Percentiles rank a stretch among this genome's conserved stretches.
Evolutionary conservation across 2,888 invertebrate species (phyloP).

Genomic region (Oscheius sp.): DNA sequence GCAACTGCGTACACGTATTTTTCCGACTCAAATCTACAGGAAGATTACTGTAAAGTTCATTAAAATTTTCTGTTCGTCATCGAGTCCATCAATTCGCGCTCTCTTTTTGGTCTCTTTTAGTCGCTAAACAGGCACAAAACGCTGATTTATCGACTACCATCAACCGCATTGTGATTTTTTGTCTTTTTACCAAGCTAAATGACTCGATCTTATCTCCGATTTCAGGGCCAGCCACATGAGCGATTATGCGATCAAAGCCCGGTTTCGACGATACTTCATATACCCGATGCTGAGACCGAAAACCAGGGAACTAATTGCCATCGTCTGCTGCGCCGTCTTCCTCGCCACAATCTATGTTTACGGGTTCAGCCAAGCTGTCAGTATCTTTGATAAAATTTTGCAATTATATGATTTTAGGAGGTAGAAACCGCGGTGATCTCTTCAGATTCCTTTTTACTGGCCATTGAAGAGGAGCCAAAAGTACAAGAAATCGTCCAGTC

Average conservation of each 20-base stretch:
- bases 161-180: not conserved
- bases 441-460: not conserved
- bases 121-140: not conserved
- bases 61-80: not conserved
- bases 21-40: not conserved
- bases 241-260: conserved; percentile 16
- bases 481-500: not conserved
- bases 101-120: not conserved
- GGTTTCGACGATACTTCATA: conserved; percentile 18
- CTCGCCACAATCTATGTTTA: conserved; percentile 25
- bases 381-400: not conserved
- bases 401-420: not conserved
- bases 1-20: conserved; percentile 1
- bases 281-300: conserved; percentile 29
- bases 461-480: not conserved
- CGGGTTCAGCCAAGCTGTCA: conserved; percentile 1
- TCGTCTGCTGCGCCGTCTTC: conserved; percentile 13
- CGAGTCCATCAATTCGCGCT: not conserved
- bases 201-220: conserved; percentile 22
- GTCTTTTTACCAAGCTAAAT: not conserved
- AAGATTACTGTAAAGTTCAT: conserved; percentile 8
- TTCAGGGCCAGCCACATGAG: conserved; percentile 24
- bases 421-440: not conserved
- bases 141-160: too few relatives aligned
- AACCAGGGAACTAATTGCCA: conserved; percentile 3